A percentile compares a stretch with the other conserved stretches of the same genome.
Conservation (phyloP, 2,888 invertebrate species). For the Eilema depressum region DNA sequence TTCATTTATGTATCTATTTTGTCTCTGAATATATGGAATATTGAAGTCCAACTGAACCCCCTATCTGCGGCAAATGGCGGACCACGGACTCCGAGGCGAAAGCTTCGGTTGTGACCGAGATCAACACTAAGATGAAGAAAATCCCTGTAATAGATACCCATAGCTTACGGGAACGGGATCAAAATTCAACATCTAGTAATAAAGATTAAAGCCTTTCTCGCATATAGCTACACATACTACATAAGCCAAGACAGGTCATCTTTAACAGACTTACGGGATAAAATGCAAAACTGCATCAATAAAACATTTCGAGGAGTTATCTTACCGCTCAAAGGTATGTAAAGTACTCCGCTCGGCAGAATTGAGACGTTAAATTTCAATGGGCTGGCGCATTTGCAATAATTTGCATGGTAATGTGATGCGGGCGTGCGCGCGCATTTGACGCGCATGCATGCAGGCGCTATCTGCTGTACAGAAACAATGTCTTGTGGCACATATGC, state of each 20-base stretch:
- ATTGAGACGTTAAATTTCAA: slow-evolving; percentile 71
- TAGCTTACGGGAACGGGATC: no score
- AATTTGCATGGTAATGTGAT: slow-evolving; percentile 60
- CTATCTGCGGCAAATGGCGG: no score
- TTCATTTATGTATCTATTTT: no score
- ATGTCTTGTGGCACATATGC: slow-evolving; percentile 26
- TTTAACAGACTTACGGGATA: slow-evolving; percentile 35
- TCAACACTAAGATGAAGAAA: no score
- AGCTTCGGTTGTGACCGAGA: no score
- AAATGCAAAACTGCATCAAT: slow-evolving; percentile 53
- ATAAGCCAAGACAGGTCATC: slow-evolving; percentile 15
- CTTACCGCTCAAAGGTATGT: slow-evolving; percentile 54
- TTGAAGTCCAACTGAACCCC: no score
- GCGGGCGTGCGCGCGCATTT: slow-evolving; percentile 60
- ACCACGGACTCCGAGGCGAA: no score
- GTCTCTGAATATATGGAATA: no score
- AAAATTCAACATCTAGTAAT: not conserved
- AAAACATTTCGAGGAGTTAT: slow-evolving; percentile 44
- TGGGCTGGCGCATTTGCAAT: slow-evolving; percentile 54
- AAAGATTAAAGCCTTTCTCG: not conserved
- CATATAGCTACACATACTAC: not conserved
- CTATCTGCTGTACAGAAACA: slow-evolving; percentile 45
- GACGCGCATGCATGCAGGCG: slow-evolving; percentile 34
- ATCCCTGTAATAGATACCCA: no score
- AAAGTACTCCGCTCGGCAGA: slow-evolving; percentile 50